Percentiles rank a stretch among this genome's conserved stretches.
These are phyloP conservation scores for Ceyx erithaca DNA, from an alignment of 2,797 vertebrate genomes.

Conservation along the genomic window DNA sequence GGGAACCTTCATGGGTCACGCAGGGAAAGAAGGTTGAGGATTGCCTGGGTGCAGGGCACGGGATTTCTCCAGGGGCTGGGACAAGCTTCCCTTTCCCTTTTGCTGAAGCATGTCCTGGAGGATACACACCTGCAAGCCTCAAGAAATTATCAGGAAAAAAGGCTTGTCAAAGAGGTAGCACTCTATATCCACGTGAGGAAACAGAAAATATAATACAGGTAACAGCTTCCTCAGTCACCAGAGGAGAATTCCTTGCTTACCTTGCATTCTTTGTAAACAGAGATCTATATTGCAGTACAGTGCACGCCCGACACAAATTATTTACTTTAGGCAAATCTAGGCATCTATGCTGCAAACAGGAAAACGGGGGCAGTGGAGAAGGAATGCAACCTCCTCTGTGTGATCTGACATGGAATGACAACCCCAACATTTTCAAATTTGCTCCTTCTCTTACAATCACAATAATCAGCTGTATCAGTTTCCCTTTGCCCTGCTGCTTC, in stretches of 20 bases:
- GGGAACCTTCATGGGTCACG: rapidly evolving
- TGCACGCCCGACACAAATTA: background rate
- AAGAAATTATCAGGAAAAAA: background rate
- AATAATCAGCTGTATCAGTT: background rate
- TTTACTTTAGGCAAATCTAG: background rate
- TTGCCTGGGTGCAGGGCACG: background rate
- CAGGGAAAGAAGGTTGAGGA: background rate
- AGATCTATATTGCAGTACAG: background rate
- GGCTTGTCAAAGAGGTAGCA: background rate
- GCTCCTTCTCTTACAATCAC: background rate
- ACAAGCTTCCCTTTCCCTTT: background rate
- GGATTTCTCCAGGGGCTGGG: background rate
- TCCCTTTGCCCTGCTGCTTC: background rate
- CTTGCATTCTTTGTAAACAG: background rate
- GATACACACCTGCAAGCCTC: background rate
- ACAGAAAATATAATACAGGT: background rate
- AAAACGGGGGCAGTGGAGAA: background rate
- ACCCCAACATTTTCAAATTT: background rate
- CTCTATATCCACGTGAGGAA: background rate
- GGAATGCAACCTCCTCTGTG: background rate
- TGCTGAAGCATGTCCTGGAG: background rate
- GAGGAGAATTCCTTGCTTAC: background rate
- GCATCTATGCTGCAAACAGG: background rate
- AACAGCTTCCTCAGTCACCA: background rate
- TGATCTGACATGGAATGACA: background rate